These are phyloP conservation scores for Lasioglossum marginatum DNA, from an alignment of 2,888 invertebrate genomes.

Conservation along the genomic window DNA sequence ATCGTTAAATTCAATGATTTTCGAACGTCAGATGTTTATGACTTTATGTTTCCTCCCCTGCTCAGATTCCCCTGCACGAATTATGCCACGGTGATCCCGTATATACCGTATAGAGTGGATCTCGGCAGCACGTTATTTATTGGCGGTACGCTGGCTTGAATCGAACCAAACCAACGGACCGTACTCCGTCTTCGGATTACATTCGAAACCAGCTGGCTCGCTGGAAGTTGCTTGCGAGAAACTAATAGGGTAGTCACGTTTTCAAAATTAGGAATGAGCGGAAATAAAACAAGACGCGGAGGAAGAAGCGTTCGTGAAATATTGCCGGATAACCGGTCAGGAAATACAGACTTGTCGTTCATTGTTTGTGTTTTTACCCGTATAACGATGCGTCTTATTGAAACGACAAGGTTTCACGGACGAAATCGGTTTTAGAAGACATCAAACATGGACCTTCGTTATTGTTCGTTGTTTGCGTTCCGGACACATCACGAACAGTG, in stretches of 20 bases:
- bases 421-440: too few relatives aligned
- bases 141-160: slow-evolving; percentile 72
- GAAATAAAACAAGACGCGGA: background rate
- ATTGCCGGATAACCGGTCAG: background rate
- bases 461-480: too few relatives aligned
- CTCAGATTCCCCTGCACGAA: slow-evolving; percentile 42
- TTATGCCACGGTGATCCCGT: slow-evolving; percentile 60
- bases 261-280: slow-evolving; percentile 20
- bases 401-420: background rate
- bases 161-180: slow-evolving; percentile 62
- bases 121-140: slow-evolving; percentile 78
- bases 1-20: background rate
- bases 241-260: slow-evolving; percentile 22
- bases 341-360: background rate
- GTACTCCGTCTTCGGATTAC: slow-evolving; percentile 71
- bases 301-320: background rate
- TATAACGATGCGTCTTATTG: background rate
- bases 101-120: slow-evolving; percentile 76
- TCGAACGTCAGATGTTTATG: background rate
- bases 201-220: slow-evolving; percentile 55
- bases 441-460: too few relatives aligned
- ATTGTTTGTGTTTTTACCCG: background rate
- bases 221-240: slow-evolving; percentile 30
- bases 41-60: slow-evolving; percentile 1
- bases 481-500: too few relatives aligned